Percentiles rank a stretch among this genome's conserved stretches.
These are phyloP conservation scores for Ptychochromis oligacanthus DNA, from an alignment of 2,113 vertebrate genomes.

Conservation along the genomic window DNA sequence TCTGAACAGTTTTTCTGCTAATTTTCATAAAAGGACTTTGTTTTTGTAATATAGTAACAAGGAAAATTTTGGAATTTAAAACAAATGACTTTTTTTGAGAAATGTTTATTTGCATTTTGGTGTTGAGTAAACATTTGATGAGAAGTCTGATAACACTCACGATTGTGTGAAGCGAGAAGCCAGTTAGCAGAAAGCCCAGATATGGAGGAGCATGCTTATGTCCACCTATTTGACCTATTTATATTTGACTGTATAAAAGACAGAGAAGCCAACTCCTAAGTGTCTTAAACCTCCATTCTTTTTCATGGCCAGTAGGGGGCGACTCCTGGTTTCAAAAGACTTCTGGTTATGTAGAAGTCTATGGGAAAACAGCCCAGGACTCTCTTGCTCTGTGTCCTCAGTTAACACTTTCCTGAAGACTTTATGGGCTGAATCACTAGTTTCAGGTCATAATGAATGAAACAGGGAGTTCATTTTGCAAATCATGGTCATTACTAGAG, in stretches of 20 bases:
- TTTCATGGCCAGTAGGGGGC: background rate
- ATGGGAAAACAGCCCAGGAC: background rate
- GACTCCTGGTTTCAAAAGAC: background rate
- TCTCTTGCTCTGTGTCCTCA: background rate
- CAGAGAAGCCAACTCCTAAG: background rate
- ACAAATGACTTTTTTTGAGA: background rate
- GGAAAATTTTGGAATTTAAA: background rate
- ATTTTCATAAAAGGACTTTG: background rate
- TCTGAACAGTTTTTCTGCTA: conserved; percentile 8
- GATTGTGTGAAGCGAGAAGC: background rate
- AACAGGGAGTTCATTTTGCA: background rate
- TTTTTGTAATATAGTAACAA: background rate
- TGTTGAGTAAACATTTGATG: background rate
- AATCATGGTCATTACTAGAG: background rate
- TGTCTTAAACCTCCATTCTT: background rate
- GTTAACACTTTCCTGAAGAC: background rate
- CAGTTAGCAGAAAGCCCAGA: background rate
- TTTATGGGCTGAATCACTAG: background rate
- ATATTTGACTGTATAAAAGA: background rate
- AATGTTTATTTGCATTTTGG: background rate
- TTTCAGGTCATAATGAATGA: background rate
- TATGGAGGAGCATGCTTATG: background rate
- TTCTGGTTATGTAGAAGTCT: no score
- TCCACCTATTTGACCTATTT: background rate
- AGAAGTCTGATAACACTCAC: background rate